phyloP scores from a whole-genome alignment of 2,113 vertebrate species.

The Brevimyrus niger region DNA sequence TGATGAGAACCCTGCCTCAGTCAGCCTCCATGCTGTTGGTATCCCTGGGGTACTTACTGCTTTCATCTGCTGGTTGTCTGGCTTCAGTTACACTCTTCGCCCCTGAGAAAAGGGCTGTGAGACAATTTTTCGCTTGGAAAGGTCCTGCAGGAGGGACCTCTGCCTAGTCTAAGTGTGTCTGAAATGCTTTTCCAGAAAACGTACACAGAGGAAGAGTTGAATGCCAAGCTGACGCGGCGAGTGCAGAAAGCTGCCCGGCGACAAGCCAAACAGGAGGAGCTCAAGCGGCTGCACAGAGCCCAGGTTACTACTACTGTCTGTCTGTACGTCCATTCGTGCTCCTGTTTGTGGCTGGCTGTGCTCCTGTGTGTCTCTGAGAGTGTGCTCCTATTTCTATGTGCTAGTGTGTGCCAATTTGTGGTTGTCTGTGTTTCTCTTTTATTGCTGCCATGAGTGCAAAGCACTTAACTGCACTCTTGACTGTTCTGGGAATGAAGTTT shows the following conservation, averaged over 20 bases:
- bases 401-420: background rate
- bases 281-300: slow-evolving; percentile 86
- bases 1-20: background rate
- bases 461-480: background rate
- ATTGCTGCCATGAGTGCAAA: background rate
- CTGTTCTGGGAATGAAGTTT: background rate
- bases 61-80: background rate
- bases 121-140: background rate
- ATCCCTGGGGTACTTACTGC: background rate
- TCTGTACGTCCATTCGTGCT: background rate
- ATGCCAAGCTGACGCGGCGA: slow-evolving; percentile 70
- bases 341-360: no score
- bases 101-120: background rate
- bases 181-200: slow-evolving; percentile 62
- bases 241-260: slow-evolving; percentile 79
- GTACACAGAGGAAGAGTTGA: slow-evolving; percentile 71
- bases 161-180: slow-evolving; percentile 49
- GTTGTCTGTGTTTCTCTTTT: background rate
- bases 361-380: no score
- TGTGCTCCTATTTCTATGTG: background rate
- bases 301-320: slow-evolving; percentile 59
- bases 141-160: slow-evolving; percentile 40
- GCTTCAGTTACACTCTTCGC: background rate
- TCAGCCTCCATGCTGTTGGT: background rate
- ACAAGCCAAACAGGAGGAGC: slow-evolving; percentile 85